These are phyloP conservation scores for Eudemis profundana DNA, from an alignment of 2,888 invertebrate species.

Conservation along the genomic window DNA sequence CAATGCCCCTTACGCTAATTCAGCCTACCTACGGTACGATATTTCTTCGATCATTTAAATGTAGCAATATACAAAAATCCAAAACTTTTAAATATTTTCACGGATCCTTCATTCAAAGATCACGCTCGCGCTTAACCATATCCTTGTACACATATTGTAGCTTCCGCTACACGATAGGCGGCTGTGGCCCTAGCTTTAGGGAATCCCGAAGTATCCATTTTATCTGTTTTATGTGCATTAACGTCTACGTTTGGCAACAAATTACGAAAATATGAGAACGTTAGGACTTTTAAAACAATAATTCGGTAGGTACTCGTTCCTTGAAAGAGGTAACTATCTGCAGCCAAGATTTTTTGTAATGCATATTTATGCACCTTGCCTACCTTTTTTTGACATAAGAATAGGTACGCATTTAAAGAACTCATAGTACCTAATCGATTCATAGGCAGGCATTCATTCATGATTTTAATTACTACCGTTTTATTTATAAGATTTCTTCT, in stretches of 20 bases:
- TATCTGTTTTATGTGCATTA: slow-evolving; percentile 35
- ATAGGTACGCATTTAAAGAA: background rate
- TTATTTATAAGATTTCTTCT: background rate
- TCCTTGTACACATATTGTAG: slow-evolving; percentile 55
- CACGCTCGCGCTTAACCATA: slow-evolving; percentile 23
- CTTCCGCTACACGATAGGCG: slow-evolving; percentile 57
- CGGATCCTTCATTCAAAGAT: background rate
- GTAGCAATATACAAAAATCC: background rate
- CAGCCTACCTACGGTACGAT: too few species aligned
- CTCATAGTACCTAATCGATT: too few species aligned
- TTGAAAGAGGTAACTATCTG: too few species aligned
- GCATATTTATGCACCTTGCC: background rate
- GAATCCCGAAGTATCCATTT: slow-evolving; percentile 32
- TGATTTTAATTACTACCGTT: background rate
- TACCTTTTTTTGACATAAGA: background rate
- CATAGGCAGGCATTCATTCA: background rate
- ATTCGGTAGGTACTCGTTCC: slow-evolving; percentile 1
- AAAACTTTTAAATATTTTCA: background rate
- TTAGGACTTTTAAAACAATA: background rate
- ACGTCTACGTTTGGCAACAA: slow-evolving; percentile 19
- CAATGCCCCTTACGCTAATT: too few species aligned
- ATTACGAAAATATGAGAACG: slow-evolving; percentile 13
- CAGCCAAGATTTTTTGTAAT: too few species aligned
- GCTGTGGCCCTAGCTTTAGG: slow-evolving; percentile 52
- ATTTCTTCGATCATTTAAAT: background rate